Conservation (phyloP, 1,140 invertebrate genomes). For the Bombus pascuorum region DNA sequence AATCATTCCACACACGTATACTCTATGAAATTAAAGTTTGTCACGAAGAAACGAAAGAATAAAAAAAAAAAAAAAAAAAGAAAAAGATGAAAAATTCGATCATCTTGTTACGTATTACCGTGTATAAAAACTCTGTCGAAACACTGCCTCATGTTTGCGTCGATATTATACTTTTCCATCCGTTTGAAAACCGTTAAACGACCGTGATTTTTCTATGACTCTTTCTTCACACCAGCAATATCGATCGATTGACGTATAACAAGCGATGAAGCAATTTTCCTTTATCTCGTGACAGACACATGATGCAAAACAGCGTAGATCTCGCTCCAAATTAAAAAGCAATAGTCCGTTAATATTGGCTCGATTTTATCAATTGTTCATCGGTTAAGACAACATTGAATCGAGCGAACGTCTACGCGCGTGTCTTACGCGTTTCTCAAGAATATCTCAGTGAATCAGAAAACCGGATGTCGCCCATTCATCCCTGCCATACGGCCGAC, state of each 20-base stretch:
- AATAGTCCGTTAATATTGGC: background rate
- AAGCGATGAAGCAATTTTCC: constrained; percentile 5
- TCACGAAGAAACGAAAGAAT: background rate
- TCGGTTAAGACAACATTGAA: constrained; percentile 6
- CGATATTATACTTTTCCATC: constrained; percentile 18
- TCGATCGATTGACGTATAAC: background rate
- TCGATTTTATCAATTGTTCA: background rate
- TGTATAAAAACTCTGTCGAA: constrained; percentile 52
- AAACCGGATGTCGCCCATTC: constrained; percentile 67
- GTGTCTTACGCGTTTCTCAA: constrained; percentile 59
- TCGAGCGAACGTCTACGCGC: constrained; percentile 1
- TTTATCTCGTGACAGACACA: constrained; percentile 13
- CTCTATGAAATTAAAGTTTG: constrained; percentile 9
- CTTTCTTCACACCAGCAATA: background rate
- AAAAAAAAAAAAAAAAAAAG: too few relatives aligned
- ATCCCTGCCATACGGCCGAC: constrained; percentile 49
- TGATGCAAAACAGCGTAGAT: background rate
- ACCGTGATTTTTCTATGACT: background rate
- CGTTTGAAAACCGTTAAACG: background rate
- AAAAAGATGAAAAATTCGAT: too few relatives aligned
- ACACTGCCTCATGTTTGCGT: constrained; percentile 57
- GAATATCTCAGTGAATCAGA: constrained; percentile 69
- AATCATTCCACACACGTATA: background rate
- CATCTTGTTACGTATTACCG: constrained; percentile 51
- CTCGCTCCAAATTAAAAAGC: background rate